Base-by-base conservation (phyloP, 2,113 vertebrate genomes). In the Amazona guildingii region DNA sequence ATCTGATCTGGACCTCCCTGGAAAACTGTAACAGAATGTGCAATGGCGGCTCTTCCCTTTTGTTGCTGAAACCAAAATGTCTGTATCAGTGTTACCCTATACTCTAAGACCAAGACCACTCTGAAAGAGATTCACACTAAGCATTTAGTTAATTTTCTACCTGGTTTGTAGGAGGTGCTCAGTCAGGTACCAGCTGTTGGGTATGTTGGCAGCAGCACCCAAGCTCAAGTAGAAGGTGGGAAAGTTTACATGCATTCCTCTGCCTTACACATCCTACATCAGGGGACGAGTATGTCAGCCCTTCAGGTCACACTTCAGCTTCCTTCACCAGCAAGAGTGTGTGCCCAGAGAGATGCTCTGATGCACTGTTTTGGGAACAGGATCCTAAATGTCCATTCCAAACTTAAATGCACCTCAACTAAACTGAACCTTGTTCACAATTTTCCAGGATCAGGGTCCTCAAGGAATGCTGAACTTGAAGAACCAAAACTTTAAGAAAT, bases 221-320 rank as follows among this genome's bases (percentile, higher is more conserved):
- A 3, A 28, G 24, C 21, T 63, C n/a, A 39, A 14, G 44, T 13
- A 39, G 37, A 43, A 27, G 17, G 77, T 52, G 29, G 39, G 24
- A 16, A 62, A 35, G 33, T 62, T 63, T 28, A 35, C 2, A 1
- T 3, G 10, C 66, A 12, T 7, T 43, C 37, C 72, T 39, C 31
- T 79, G 33, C 52, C 28, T 62, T 59, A 70, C 10, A 39, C 20
- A 23, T 46, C 69, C 44, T 46, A 10, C 17, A 28, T 41, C 1
- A 75, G 19, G 15, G 27, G 12, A 33, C 0, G 1, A 66, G 6
- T 7, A 28, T 4, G 2, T 52, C 49, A 51, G 17, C 59, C 23
- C 70, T 73, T 33, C 57, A 61, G 41, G 43, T 57, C 23, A 13
- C 12, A 27, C 49, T 29, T 87, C 75, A 66, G 64, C 35, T 62